Base-by-base conservation (phyloP, 1,140 invertebrate species). In the Trypoxylus dichotomus region DNA sequence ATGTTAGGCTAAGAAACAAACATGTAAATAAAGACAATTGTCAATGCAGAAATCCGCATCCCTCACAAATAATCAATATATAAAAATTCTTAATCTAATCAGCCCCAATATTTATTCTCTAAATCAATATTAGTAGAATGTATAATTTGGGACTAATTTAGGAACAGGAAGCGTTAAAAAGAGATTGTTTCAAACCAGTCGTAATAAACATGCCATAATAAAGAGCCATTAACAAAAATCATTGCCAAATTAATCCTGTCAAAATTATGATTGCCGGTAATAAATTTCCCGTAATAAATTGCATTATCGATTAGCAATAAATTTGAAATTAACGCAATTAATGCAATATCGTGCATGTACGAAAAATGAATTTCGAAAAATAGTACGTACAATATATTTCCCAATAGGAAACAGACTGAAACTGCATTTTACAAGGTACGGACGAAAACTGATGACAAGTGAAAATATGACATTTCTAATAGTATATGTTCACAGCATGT, bases 261-360 rank as follows among this genome's bases (percentile, higher is more conserved):
- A 54, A 54, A 54, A 54, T 54, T 54, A 54, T 54, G 47, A 54
- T 54, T 54, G 47, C 47, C 47, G 47, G n/a, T 6, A n/a, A 54
- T 54, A 54, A 54, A 54, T 54, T 19, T 54, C 19, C 15, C 2
- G 13, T n/a, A 54, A 3, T 54, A 54, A 54, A 54, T 54, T 15
- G 15, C 1, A 54, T n/a, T 54, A 54, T 54, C 47, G 47, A 54
- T 54, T 54, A 19, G 15, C 19, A n/a, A 54, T 54, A 54, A 54
- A 54, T 54, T 19, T 54, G 19, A 54, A 54, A 54, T 54, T 54
- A 54, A 54, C 19, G 47, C 47, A 19, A 54, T 54, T 54, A 54
- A 54, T 54, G 15, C 47, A 54, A 19, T 54, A 37, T 37, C 47
- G 47, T n/a, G 13, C 47, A 19, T 1, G 1, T 2, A 19, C 5